Evolutionary conservation across 2,113 vertebrate genomes (phyloP).

Genomic region (Alectura lathami): DNA sequence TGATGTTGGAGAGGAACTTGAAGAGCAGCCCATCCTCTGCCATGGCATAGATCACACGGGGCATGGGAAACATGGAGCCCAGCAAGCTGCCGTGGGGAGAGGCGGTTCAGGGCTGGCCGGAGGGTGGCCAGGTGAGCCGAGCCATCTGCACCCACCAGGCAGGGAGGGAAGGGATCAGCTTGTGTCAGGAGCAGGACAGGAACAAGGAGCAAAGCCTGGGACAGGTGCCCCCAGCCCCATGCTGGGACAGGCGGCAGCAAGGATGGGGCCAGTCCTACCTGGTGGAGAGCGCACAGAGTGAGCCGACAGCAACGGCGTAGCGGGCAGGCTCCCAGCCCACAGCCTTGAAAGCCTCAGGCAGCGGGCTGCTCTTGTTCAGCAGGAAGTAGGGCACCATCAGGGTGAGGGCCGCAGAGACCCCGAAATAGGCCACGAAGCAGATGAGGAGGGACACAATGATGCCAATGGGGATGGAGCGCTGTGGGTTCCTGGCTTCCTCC

Average conservation of each 20-base stretch:
- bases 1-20: conserved; percentile 81
- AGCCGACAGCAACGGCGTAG: conserved; percentile 90
- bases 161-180: fast-evolving
- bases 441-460: conserved; percentile 92
- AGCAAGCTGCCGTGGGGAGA: conserved; percentile 80
- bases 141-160: background rate
- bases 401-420: conserved; percentile 91
- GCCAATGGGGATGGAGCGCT: conserved; percentile 90
- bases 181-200: background rate
- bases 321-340: conserved; percentile 88
- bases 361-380: conserved; percentile 86
- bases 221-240: fast-evolving
- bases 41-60: conserved; percentile 96
- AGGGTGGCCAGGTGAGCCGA: background rate
- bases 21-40: conserved; percentile 94
- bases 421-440: conserved; percentile 94
- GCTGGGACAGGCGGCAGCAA: background rate
- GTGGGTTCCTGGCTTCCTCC: conserved; percentile 94
- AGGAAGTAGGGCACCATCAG: conserved; percentile 96
- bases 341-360: conserved; percentile 88
- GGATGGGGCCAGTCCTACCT: conserved; percentile 77
- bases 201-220: background rate
- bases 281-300: conserved; percentile 94
- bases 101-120: background rate
- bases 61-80: conserved; percentile 98